These are phyloP conservation scores for Onychostoma macrolepis DNA, from an alignment of 2,113 vertebrate genomes.

Conservation along the genomic window DNA sequence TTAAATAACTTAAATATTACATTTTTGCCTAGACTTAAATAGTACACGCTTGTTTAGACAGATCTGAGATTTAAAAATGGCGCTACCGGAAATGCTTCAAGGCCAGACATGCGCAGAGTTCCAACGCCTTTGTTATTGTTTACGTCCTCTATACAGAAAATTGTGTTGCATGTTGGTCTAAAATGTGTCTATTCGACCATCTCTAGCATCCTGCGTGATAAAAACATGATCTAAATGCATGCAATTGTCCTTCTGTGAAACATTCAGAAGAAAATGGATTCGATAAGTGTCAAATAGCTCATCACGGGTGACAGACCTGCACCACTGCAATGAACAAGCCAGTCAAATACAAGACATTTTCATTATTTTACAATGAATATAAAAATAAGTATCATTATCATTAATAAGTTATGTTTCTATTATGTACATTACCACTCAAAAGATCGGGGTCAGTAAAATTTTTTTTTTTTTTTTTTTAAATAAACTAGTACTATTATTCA, in stretches of 20 bases:
- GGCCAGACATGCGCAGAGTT: too few relatives aligned
- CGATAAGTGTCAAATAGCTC: background rate
- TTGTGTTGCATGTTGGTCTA: background rate
- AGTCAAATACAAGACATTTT: background rate
- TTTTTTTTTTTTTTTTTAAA: too few relatives aligned
- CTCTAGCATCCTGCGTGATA: background rate
- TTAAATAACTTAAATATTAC: too few relatives aligned
- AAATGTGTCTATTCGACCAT: background rate
- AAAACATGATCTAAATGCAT: background rate
- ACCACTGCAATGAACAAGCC: background rate
- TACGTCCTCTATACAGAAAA: background rate
- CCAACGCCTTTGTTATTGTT: too few relatives aligned
- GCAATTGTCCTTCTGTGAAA: background rate
- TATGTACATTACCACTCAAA: background rate
- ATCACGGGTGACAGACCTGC: background rate
- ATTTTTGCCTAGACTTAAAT: too few relatives aligned
- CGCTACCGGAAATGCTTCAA: too few relatives aligned
- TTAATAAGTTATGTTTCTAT: background rate
- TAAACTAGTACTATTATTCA: background rate
- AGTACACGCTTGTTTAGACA: too few relatives aligned
- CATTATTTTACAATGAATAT: background rate
- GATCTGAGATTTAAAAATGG: too few relatives aligned
- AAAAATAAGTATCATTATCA: background rate
- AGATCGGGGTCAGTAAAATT: background rate
- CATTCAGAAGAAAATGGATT: background rate